A percentile compares a stretch with the other conserved stretches of the same genome.
Conservation (phyloP, 2,797 vertebrate species). For the Sebastes wilsoni region DNA sequence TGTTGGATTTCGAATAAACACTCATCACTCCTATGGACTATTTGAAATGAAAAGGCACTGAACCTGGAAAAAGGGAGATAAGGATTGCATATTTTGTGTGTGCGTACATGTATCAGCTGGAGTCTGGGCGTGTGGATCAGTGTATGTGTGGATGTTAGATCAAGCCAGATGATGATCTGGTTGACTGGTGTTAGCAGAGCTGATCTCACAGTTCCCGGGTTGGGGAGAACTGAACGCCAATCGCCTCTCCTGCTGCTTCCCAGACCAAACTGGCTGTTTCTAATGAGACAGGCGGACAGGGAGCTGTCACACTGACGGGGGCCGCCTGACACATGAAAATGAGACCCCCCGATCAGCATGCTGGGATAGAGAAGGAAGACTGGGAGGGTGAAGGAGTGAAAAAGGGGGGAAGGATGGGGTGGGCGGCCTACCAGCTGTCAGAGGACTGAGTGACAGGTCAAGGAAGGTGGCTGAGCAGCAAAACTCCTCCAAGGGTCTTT, state of each 20-base stretch:
- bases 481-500: constrained; percentile 69
- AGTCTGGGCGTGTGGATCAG: constrained; percentile 29
- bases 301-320: constrained; percentile 81
- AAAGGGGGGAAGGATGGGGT: constrained; percentile 19
- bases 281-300: constrained; percentile 86
- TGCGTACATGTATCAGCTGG: constrained; percentile 13
- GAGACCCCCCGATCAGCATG: constrained; percentile 73
- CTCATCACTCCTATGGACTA: not conserved
- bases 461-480: constrained; percentile 73
- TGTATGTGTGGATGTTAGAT: constrained; percentile 66
- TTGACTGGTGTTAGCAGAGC: constrained; percentile 76
- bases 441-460: constrained; percentile 82
- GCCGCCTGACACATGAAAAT: constrained; percentile 84
- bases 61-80: constrained; percentile 1
- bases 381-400: constrained; percentile 56
- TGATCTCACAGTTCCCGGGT: constrained; percentile 67
- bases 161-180: constrained; percentile 70
- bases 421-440: constrained; percentile 72
- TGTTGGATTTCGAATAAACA: not conserved
- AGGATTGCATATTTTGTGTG: not conserved
- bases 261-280: constrained; percentile 82
- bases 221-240: constrained; percentile 56
- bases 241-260: constrained; percentile 70
- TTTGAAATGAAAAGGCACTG: not conserved
- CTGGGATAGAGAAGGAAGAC: constrained; percentile 64